Evolutionary conservation across 2,888 invertebrate genomes (phyloP), one percentile per base, ranked within the genome.

Genomic region (Liopterus haemorrhoidalis): DNA sequence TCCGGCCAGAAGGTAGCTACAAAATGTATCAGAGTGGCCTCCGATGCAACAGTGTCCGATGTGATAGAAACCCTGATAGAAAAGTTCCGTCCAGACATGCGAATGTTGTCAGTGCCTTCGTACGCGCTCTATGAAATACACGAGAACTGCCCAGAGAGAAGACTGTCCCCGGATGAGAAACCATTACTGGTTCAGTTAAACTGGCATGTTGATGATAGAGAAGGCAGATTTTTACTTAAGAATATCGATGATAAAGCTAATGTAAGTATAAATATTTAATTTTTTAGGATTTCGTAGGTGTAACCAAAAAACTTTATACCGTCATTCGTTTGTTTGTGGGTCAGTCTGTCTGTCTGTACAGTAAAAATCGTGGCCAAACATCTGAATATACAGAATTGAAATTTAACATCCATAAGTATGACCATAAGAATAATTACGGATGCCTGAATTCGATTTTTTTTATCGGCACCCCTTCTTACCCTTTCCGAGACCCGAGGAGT

Each of bases 41-140:
- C 93, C 48, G 92, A 94, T 57, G 97, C 97, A 35, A 94, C 93
- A 28, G 91, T 95, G 52, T 82, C 85, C 66, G 94, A 94, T 66
- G 96, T 99, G 55, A 93, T 99, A 68, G 92, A 82, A 66, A 96
- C 94, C 5, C 76, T 99, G 54, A 91, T 99, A 58, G 97, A 97
- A 72, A 99, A 99, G 73, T 99, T 99, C 74, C 86, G 97, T 62
- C 97, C 99, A 14, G 99, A 99, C 72, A 94, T 99, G 93, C 80
- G 94, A 54, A 97, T 99, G 96, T 63, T 83, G 51, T 82, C 82
- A 12, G 75, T 83, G 50, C 82, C 82, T 48, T 82, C 81, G 56
- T 83, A 83, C 66, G 82, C 83, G 24, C 70, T 83, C 50, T 83
- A 82, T 70, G 83, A 83, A 71, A 75, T 83, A 40, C 83, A 83